Evolutionary conservation across 2,797 vertebrate species (phyloP), one percentile per base, ranked within the genome.

Genomic region (Characodon lateralis): DNA sequence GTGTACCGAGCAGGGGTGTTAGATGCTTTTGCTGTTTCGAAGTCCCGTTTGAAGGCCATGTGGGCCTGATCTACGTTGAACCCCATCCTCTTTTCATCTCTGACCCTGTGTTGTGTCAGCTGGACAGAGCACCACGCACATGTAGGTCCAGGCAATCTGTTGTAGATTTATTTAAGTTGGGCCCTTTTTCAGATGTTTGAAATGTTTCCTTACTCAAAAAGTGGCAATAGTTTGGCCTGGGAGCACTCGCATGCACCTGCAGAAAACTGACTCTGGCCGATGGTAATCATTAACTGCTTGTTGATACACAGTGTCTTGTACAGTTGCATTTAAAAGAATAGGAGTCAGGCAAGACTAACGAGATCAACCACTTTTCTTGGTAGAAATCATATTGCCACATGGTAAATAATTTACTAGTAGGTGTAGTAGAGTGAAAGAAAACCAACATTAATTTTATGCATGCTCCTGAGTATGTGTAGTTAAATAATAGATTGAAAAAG

Each of bases 31-130:
- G 31, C 78, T 68, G 85, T 80, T 90, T 90, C 88, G 82, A 83
- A 89, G 86, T 86, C 83, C 85, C 85, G 61, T 81, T 80, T 76
- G 75, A 90, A 83, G 88, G 77, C 91, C 94, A 95, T 95, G 93
- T 95, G 95, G 94, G 95, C 95, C 89, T 88, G 90, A 94, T 94
- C 89, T 88, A 82, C 24, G 72, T 74, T 92, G 89, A 92, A 91
- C 92, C 89, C 87, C 46, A 2, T 89, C 82, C 77, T 85, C 89
- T 93, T 94, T 95, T 96, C 93, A 95, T 94, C 92, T 92, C 80
- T 90, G 90, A 90, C 90, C 90, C 89, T 8, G 31, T 95, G 94
- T 96, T 96, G 92, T 95, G 91, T 95, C 94, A 96, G 95, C 95
- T 96, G 95, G 87, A 88, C 78, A 1, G 69, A 86, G 84, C 86